Base-by-base conservation (phyloP, 2,888 invertebrate species). In the Lamellibrachia columna region DNA sequence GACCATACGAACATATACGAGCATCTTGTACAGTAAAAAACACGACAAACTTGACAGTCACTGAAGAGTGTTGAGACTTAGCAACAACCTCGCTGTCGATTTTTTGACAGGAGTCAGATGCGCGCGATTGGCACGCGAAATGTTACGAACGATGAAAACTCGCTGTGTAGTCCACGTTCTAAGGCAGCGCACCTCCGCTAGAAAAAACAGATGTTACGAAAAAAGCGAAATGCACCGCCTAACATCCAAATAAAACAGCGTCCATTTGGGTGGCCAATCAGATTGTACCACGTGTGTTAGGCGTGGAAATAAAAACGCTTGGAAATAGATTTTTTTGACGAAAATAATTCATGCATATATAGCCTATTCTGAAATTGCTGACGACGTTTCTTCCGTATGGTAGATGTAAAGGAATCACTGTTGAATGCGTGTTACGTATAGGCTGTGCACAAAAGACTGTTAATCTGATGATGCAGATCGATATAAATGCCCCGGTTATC, bases 241-340 rank as follows among this genome's bases (percentile, higher is more conserved):
- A 75, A 75, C 75, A 75, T 75, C 75, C 75, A 75, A 75, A 75
- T 75, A 75, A 75, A 75, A 75, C n/a, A 75, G 75, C 75, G 15
- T 22, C 75, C 75, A 2, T 22, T n/a, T 15, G 75, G 75, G 75
- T 22, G 75, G 75, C n/a, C 75, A n/a, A 15, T 75, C 22, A 6
- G 22, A 75, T 6, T n/a, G 15, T 75, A 58, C 58, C 75, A 75
- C 22, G 75, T 11, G 75, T 22, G 75, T 15, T 22, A 15, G 15
- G 4, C 22, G 15, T 75, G 75, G 15, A 75, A 75, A n/a, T 75
- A 75, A 75, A 11, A 6, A 15, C 75, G 75, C 4, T 6, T 4
- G 75, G 15, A 75, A 75, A 22, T 6, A 3, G n/a, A 75, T n/a
- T 3, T 75, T 75, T 75, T 15, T 22, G n/a, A 15, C 11, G 75